Evolutionary conservation across 2,888 invertebrate species (phyloP), one percentile per base, ranked within the genome.

Genomic region (Microctonus brassicae): DNA sequence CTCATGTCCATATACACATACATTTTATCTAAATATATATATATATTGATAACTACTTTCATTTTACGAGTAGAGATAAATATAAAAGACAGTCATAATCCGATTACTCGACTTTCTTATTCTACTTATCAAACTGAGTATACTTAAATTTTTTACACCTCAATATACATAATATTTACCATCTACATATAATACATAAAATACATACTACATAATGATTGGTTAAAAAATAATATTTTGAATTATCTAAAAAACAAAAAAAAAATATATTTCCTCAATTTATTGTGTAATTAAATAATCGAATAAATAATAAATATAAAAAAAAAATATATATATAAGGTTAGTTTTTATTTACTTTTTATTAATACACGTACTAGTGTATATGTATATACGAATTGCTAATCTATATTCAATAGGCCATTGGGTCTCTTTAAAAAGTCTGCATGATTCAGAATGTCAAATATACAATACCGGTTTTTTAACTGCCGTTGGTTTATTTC

Each of bases 91-190:
- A 42, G 17, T 67, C 29, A 29, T 67, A 67, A 67, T 67, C 67
- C 67, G 67, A 58, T 67, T 67, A 60, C 58, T 29, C 57, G 26
- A 67, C 42, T 67, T 67, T 58, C 36, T 57, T 26, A 57, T 26
- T 29, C 58, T n/a, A n/a, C n/a, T n/a, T n/a, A n/a, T n/a, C n/a
- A n/a, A n/a, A n/a, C n/a, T n/a, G n/a, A n/a, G n/a, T n/a, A n/a
- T n/a, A n/a, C n/a, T n/a, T n/a, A n/a, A n/a, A n/a, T n/a, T n/a
- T n/a, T n/a, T n/a, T n/a, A n/a, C n/a, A n/a, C n/a, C n/a, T n/a
- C n/a, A n/a, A n/a, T n/a, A n/a, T n/a, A n/a, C n/a, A n/a, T n/a
- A n/a, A n/a, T n/a, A n/a, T n/a, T n/a, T n/a, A n/a, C 29, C 22
- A 34, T 20, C 7, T 36, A 24, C 55, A 66, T 22, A 53, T 11